These are phyloP conservation scores for Muscicapa striata DNA, from an alignment of 2,797 vertebrate genomes.

Conservation along the genomic window DNA sequence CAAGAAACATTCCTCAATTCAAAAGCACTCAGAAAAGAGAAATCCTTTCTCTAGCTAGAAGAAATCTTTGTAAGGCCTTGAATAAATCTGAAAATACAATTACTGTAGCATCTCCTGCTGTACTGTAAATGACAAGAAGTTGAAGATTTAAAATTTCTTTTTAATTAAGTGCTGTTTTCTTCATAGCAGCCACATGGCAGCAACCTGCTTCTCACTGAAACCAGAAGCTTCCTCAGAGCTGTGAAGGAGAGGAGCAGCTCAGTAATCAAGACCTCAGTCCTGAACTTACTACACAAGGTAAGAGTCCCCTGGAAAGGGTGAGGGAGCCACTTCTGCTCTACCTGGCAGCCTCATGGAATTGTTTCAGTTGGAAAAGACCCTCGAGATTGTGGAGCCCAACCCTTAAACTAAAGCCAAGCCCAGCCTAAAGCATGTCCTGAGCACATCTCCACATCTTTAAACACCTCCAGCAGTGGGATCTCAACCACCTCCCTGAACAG, in stretches of 20 bases:
- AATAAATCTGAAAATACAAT: neutral
- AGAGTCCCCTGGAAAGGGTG: neutral
- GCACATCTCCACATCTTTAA: neutral
- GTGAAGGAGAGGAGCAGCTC: slow-evolving; percentile 77
- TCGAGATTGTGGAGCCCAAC: neutral
- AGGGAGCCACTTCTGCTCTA: neutral
- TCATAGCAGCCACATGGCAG: slow-evolving; percentile 67
- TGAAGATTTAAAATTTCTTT: neutral
- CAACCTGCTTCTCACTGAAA: slow-evolving; percentile 76
- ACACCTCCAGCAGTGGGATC: neutral
- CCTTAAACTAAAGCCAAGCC: neutral
- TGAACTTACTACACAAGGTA: slow-evolving; percentile 83
- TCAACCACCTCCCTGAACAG: neutral
- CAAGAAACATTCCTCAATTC: neutral
- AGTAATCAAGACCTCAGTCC: slow-evolving; percentile 76
- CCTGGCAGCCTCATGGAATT: neutral
- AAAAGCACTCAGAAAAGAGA: neutral
- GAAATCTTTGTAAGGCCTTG: neutral
- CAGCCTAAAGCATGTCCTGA: neutral
- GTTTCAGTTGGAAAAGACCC: neutral
- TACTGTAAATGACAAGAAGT: neutral
- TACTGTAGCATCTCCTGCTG: neutral
- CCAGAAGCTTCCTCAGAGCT: slow-evolving; percentile 72
- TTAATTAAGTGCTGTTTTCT: neutral
- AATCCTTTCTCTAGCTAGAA: neutral